Evolutionary conservation across 92 coral and sea anemone genomes (phyloP).

Genomic region (Nematostella vectensis): DNA sequence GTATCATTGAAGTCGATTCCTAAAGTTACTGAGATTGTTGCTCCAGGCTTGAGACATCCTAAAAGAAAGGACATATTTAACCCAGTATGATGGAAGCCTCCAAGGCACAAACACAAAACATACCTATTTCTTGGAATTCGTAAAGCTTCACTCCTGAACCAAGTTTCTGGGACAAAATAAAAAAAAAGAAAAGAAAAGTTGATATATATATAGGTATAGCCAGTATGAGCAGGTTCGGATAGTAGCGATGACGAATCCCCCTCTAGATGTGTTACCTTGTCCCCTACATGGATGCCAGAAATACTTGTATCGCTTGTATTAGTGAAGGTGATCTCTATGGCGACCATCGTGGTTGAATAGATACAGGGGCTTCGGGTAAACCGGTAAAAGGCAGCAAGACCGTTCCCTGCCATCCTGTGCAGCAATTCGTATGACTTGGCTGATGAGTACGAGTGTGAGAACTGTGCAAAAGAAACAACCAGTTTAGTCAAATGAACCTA

Average conservation of each 20-base stretch:
- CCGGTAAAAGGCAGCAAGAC: constrained; percentile 75
- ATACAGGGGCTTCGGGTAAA: constrained; percentile 91
- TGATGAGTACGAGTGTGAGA: constrained; percentile 59
- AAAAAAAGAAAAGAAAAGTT: not conserved
- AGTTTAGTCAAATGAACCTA: too few species aligned
- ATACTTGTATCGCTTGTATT: constrained; percentile 65
- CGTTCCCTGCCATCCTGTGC: constrained; percentile 85
- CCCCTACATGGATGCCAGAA: constrained; percentile 65
- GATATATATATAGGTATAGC: not conserved
- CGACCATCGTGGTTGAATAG: constrained; percentile 82
- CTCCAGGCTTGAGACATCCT: constrained; percentile 72
- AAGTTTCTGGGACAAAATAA: constrained; percentile 46
- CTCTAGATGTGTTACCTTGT: too few species aligned
- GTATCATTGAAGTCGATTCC: constrained; percentile 96
- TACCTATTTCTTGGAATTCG: constrained; percentile 89
- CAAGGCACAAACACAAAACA: too few species aligned
- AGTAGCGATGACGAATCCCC: too few species aligned
- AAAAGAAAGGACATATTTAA: not conserved
- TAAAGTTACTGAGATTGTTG: constrained; percentile 78
- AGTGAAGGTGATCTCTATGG: constrained; percentile 74
- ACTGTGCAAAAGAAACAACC: constrained; percentile 18
- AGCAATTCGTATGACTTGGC: constrained; percentile 80
- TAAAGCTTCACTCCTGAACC: constrained; percentile 78
- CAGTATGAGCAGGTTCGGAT: too few species aligned
- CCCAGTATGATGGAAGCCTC: too few species aligned